A percentile compares a stretch with the other conserved stretches of the same genome.
These are phyloP conservation scores for Antechinus stuartii DNA, from an alignment of 2,113 vertebrate genomes.

Conservation along the genomic window DNA sequence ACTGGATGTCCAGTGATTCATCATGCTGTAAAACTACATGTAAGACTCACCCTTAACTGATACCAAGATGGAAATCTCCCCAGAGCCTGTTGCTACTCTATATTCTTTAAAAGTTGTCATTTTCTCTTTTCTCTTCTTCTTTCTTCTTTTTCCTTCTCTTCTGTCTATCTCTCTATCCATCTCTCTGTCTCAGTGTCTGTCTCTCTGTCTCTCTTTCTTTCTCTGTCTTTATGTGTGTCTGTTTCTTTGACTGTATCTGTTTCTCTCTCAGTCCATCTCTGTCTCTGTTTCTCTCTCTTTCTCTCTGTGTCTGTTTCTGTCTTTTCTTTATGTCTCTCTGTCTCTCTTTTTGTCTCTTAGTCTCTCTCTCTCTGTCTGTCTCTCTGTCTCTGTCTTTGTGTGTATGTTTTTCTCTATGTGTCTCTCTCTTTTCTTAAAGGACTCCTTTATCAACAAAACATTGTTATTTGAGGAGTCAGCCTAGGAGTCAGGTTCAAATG, in stretches of 20 bases:
- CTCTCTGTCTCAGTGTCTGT: no score
- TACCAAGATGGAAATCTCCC: background rate
- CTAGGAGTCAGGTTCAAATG: background rate
- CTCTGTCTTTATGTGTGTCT: background rate
- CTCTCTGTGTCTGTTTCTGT: no score
- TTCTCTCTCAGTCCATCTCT: no score
- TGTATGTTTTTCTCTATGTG: background rate
- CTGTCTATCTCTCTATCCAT: no score
- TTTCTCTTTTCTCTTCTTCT: no score
- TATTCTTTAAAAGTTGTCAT: background rate
- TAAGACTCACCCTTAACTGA: background rate
- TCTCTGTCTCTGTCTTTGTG: background rate
- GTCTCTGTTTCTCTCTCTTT: no score
- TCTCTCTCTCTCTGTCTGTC: background rate
- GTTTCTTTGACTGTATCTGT: no score
- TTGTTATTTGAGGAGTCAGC: background rate
- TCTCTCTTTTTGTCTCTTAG: no score
- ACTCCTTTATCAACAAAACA: background rate
- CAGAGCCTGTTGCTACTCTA: background rate
- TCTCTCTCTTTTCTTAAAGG: background rate
- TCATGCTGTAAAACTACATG: background rate
- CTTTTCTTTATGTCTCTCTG: no score
- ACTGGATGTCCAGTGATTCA: background rate
- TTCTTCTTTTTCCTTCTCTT: no score
- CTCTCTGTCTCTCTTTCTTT: no score